These are phyloP conservation scores for Listronotus oregonensis DNA, from an alignment of 1,140 invertebrate genomes.

Conservation along the genomic window DNA sequence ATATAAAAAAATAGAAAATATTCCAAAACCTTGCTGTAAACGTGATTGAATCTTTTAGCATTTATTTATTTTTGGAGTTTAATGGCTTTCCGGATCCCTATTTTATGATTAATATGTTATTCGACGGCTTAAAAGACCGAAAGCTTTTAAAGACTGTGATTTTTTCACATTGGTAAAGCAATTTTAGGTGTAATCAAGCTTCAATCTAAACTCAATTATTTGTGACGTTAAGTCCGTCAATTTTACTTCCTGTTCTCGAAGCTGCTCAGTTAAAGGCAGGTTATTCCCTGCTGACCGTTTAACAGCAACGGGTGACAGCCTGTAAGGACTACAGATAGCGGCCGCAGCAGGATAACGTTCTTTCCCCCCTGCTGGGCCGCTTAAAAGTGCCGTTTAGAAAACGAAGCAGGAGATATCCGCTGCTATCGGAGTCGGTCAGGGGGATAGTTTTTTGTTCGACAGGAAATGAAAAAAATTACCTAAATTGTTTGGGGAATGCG, in stretches of 20 bases:
- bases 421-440: conserved; percentile 23
- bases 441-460: conserved; percentile 25
- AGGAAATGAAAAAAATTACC: conserved; percentile 28
- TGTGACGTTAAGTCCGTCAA: conserved; percentile 21
- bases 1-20: too few species aligned
- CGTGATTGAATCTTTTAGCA: too few species aligned
- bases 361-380: conserved; percentile 17
- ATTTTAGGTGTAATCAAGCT: conserved; percentile 12
- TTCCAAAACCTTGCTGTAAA: too few species aligned
- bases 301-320: conserved; percentile 26
- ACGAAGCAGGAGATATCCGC: conserved; percentile 19
- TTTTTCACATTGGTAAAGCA: background rate
- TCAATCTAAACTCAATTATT: conserved; percentile 18
- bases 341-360: conserved; percentile 25
- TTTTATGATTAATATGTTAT: too few species aligned
- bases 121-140: too few species aligned
- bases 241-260: conserved; percentile 12
- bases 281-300: conserved; percentile 31
- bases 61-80: too few species aligned
- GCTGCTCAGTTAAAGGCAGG: conserved; percentile 26
- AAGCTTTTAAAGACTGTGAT: too few species aligned
- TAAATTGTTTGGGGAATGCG: conserved; percentile 26
- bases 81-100: too few species aligned
- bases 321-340: conserved; percentile 29
- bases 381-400: conserved; percentile 22